Evolutionary conservation across 2,113 vertebrate genomes (phyloP).

Genomic region (Miniopterus natalensis): DNA sequence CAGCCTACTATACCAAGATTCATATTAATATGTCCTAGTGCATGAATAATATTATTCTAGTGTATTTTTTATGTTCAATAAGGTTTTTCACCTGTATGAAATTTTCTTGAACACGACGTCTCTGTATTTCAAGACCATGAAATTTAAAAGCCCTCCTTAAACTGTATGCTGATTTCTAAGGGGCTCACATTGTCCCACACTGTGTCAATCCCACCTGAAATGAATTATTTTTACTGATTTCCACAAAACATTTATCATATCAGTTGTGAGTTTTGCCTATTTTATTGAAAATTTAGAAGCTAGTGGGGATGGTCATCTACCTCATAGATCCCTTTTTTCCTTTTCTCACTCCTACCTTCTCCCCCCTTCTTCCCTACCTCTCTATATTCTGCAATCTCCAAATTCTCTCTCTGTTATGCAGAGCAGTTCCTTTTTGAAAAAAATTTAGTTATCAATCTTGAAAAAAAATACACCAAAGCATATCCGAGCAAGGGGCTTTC

Average conservation of each 20-base stretch:
- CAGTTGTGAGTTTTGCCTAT: background rate
- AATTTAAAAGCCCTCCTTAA: background rate
- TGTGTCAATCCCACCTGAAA: background rate
- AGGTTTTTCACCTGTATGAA: background rate
- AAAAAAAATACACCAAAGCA: background rate
- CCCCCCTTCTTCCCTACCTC: background rate
- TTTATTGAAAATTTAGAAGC: background rate
- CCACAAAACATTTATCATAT: background rate
- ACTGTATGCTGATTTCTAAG: background rate
- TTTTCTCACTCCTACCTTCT: background rate
- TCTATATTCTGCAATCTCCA: background rate
- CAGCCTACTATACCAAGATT: background rate
- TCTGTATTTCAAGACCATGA: background rate
- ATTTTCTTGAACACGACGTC: background rate
- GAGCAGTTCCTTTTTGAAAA: background rate
- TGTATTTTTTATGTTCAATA: background rate
- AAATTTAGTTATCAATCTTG: background rate
- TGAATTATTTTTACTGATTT: background rate
- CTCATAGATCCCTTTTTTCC: background rate
- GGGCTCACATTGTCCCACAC: background rate
- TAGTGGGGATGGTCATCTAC: background rate
- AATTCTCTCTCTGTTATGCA: background rate
- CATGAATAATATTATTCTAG: background rate
- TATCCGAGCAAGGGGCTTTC: background rate
- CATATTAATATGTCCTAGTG: background rate